Base-by-base conservation (phyloP, 2,113 vertebrate genomes). In the Cathartes aura region DNA sequence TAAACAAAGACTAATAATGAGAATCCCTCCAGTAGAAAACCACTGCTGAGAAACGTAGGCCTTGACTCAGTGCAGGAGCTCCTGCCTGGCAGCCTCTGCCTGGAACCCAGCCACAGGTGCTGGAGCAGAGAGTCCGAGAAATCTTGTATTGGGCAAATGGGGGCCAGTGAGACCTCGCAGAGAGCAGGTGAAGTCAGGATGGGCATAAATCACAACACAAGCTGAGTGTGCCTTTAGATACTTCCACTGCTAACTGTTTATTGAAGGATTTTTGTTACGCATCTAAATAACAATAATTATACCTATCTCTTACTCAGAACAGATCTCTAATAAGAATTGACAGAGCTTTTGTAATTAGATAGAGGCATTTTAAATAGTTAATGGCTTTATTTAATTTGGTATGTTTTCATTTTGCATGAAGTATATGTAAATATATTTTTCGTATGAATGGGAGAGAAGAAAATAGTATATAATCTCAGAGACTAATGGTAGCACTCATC, bases 391-490 rank as follows among this genome's bases (percentile, higher is more conserved):
- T 72, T 72, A 55, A 67, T 79, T 89, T 63, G 12, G 6, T 79
- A 15, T 17, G 15, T 36, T 87, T 82, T 75, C 4, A 47, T 88
- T 93, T 95, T 72, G 6, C 8, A 8, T 45, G 42, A 72, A 30
- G 7, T 50, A 26, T 67, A 36, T 40, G 18, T 59, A 75, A 67
- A 59, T 72, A 47, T 2, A 21, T 75, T 68, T 89, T 85, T 83
- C 0, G 0, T 71, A 23, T 1, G 0, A 59, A 12, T 32, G 15
- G 24, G 10, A 71, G 56, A 36, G 40, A 68, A 79, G 32, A 48
- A 47, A 36, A 27, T 1, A 32, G 32, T 66, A 12, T 63, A 21
- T 67, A 19, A 36, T 50, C 14, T 60, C 12, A 42, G 30, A 62
- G 32, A 58, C 7, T 71, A 22, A 27, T 60, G 42, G 20, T 81